Evolutionary conservation across 2,113 vertebrate genomes (phyloP), one percentile per base, ranked within the genome.

Genomic region (Plecotus auritus): DNA sequence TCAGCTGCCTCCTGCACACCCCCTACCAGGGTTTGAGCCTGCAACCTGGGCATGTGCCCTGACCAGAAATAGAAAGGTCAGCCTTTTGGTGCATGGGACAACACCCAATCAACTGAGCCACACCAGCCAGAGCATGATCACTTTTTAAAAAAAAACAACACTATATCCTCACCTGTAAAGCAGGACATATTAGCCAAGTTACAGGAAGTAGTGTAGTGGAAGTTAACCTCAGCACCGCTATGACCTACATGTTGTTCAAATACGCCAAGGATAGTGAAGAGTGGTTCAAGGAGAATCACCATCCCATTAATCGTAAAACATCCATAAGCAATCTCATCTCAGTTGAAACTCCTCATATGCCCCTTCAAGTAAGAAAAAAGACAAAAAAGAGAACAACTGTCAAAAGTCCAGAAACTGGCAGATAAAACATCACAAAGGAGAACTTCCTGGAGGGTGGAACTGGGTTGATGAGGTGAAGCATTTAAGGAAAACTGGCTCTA

Each of bases 201-300:
- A 94, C 98, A 99, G 94, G 99, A 99, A 95, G n/a, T n/a, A n/a
- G n/a, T n/a, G 99, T 99, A 95, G 99, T 99, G 80, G 99, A 99
- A 95, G 98, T 98, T 0, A 99, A 99, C 95, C 98, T 99, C 30
- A 99, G 99, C 72, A 99, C 99, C 1, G 99, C 99, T 13, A 99
- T 99, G 99, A 99, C 99, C 89, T 99, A 99, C 95, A 99, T 99
- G 0, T 97, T 99, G 96, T 99, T 99, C 96, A 99, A 99, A 97
- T 99, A 99, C n/a, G n/a, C n/a, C 97, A 99, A 99, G 98, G 99
- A 99, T 95, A 99, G 99, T 97, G 99, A 99, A 95, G 99, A 99
- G 40, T 94, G 95, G 2, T 99, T 99, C 51, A 99, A 99, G 99
- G 99, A 99, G 98, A 99, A 99, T 96, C 99, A 99, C 92, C 99